These are phyloP conservation scores for Yoshiicerus persimilis DNA, from an alignment of 1,140 invertebrate species.

Conservation along the genomic window DNA sequence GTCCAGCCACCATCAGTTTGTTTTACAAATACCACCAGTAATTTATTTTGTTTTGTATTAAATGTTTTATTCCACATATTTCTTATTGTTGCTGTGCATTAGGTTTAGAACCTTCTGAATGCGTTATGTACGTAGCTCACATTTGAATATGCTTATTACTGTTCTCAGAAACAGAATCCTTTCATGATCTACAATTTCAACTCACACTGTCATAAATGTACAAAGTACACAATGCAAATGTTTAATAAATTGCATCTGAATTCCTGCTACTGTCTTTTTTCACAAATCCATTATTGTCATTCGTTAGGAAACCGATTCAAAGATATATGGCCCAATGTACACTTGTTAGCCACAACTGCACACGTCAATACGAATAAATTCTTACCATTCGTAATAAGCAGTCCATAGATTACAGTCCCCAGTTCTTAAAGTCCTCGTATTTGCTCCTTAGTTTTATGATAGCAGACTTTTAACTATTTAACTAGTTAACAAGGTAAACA, in stretches of 20 bases:
- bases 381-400: neutral
- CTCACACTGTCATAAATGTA: neutral
- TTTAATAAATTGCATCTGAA: neutral
- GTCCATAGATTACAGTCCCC: neutral
- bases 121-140: neutral
- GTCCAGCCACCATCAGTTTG: neutral
- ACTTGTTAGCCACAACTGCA: neutral
- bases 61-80: too few species aligned
- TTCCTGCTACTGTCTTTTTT: neutral
- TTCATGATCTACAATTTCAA: neutral
- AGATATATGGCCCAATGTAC: neutral
- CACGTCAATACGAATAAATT: neutral
- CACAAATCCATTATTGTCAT: neutral
- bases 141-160: neutral
- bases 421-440: too few species aligned
- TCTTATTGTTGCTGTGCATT: too few species aligned
- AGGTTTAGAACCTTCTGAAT: neutral
- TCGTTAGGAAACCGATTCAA: neutral
- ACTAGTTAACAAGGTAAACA: too few species aligned
- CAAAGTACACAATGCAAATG: neutral
- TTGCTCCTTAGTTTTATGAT: too few species aligned
- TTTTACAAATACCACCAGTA: neutral
- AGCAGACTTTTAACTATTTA: too few species aligned
- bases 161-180: neutral
- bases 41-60: too few species aligned